Evolutionary conservation across 2,113 vertebrate species (phyloP).

Genomic region (Neotragus moschatus): DNA sequence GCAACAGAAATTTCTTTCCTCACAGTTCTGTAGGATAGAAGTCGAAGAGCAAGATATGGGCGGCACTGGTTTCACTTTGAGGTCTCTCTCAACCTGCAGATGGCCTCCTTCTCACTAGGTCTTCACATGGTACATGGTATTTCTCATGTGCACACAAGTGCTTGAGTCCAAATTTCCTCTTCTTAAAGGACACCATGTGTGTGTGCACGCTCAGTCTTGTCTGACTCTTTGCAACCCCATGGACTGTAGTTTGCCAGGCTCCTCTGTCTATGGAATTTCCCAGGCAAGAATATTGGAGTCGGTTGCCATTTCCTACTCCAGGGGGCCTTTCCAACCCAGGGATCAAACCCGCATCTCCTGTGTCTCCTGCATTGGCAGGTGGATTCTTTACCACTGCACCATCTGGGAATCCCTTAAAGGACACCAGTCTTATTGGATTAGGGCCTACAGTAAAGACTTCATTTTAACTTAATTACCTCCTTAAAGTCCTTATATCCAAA

Average conservation of each 20-base stretch:
- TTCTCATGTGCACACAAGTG: background rate
- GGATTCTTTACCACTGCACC: background rate
- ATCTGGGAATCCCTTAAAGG: background rate
- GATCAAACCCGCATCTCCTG: background rate
- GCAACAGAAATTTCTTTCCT: background rate
- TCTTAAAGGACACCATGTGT: background rate
- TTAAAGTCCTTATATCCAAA: background rate
- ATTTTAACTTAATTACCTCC: background rate
- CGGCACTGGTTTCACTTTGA: background rate
- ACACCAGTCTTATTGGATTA: background rate
- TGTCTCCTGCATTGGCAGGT: background rate
- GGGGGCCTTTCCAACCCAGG: background rate
- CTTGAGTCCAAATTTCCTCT: background rate
- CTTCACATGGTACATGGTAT: background rate
- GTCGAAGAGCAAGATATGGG: background rate
- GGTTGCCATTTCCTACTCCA: background rate
- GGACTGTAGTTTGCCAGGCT: background rate
- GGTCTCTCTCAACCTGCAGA: background rate
- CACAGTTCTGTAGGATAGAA: background rate
- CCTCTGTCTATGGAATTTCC: background rate
- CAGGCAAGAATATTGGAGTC: background rate
- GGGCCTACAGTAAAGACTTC: background rate
- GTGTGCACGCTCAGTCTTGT: background rate
- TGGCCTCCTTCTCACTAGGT: background rate
- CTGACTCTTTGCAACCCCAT: background rate